A percentile compares a stretch with the other conserved stretches of the same genome.
These are phyloP conservation scores for Anas flavirostris DNA, from an alignment of 2,797 vertebrate species.

Conservation along the genomic window DNA sequence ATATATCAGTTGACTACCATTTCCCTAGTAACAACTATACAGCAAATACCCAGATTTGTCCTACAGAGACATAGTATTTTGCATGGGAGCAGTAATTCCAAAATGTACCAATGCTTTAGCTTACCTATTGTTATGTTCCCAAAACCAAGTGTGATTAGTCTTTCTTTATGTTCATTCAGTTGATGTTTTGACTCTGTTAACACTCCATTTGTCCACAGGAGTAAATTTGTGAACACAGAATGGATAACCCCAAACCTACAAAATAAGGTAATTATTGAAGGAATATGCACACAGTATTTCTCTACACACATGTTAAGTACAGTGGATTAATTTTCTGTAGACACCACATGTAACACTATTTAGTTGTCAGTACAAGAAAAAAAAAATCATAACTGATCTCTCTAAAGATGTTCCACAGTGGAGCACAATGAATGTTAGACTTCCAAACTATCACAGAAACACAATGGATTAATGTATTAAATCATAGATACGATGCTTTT, in stretches of 20 bases:
- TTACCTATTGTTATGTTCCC: conserved; percentile 90
- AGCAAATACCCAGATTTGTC: background rate
- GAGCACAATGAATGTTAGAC: background rate
- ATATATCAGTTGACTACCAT: background rate
- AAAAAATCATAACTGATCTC: background rate
- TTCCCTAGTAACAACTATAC: background rate
- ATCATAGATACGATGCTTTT: background rate
- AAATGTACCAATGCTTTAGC: conserved; percentile 4
- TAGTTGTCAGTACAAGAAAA: background rate
- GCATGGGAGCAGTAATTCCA: background rate
- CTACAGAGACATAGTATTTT: background rate
- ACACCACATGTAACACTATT: background rate
- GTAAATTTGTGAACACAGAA: conserved; percentile 95
- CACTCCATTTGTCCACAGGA: conserved; percentile 94
- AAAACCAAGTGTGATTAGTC: conserved; percentile 85
- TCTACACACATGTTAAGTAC: background rate
- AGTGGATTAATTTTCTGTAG: background rate
- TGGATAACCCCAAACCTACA: conserved; percentile 97
- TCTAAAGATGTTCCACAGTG: background rate
- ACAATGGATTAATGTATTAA: background rate
- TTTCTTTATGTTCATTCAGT: conserved; percentile 89
- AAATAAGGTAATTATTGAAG: conserved; percentile 30
- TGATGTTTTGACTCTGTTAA: conserved; percentile 95
- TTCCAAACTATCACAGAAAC: background rate
- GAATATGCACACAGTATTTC: background rate